Evolutionary conservation across 2,888 invertebrate genomes (phyloP).

Genomic region (Drosophila stalkeri): DNA sequence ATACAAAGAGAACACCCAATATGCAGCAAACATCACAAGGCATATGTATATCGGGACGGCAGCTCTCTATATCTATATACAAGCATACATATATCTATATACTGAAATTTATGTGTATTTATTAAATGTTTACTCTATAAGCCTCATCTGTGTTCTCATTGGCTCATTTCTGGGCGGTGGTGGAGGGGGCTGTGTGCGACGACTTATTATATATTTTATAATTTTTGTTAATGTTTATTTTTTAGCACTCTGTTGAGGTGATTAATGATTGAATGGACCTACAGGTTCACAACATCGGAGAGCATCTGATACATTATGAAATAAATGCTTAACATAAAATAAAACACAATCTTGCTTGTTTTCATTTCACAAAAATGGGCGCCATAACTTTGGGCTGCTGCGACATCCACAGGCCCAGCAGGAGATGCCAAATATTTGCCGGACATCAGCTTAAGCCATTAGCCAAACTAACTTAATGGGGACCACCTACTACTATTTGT

Average conservation of each 20-base stretch:
- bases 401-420: conserved; percentile 41
- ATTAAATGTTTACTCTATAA: conserved; percentile 44
- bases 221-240: conserved; percentile 5
- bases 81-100: conserved; percentile 14
- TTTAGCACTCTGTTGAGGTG: conserved; percentile 26
- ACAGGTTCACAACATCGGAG: conserved; percentile 31
- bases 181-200: neutral
- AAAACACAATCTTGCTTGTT: conserved; percentile 38
- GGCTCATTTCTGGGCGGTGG: conserved; percentile 26
- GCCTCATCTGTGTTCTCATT: conserved; percentile 11
- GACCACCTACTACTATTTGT: neutral
- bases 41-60: conserved; percentile 8
- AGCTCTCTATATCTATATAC: conserved; percentile 10
- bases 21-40: neutral
- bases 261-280: conserved; percentile 53
- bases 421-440: conserved; percentile 32
- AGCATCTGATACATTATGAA: conserved; percentile 47
- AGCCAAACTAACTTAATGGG: conserved; percentile 16
- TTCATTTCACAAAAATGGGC: conserved; percentile 30
- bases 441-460: conserved; percentile 29
- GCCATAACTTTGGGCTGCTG: neutral
- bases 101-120: conserved; percentile 35
- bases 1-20: neutral
- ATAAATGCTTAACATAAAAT: conserved; percentile 72
- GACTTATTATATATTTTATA: conserved; percentile 1